Base-by-base conservation (phyloP, 2,888 invertebrate genomes). In the Rhabditoides inermis region DNA sequence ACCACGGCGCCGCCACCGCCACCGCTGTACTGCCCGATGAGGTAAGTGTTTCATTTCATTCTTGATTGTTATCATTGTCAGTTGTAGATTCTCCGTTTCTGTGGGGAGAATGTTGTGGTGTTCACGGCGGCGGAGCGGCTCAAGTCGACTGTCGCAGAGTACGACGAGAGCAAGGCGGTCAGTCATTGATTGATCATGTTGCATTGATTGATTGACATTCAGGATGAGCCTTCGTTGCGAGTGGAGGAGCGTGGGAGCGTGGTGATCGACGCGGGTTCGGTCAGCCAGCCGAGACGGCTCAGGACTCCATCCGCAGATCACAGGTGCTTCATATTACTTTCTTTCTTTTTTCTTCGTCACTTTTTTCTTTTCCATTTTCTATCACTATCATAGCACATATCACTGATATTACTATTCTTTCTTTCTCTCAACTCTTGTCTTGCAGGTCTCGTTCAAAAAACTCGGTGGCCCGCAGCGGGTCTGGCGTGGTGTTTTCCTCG, bases 401-500 rank as follows among this genome's bases (percentile, higher is more conserved):
- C 7, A 7, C n/a, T 32, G 28, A 7, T 46, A 23, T 18, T 20
- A 15, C 2, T 15, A 32, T 28, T n/a, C 28, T 26, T 27, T 27
- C 30, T 45, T 18, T 12, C 15, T 27, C 27, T 30, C 39, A 46
- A 15, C 44, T 49, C 32, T 35, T 45, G n/a, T n/a, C 12, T 53
- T 58, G 41, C 51, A 60, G 60, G 49, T 50, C 54, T 52, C 59
- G 57, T 30, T 71, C 73, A 73, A 73, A 73, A 73, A 73, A 73
- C 72, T 69, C 58, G 49, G 58, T 58, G 56, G 73, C 73, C 73
- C 73, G 73, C 73, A 72, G 66, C 71, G 71, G 64, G 59, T 57
- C 65, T 55, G 56, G 44, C 53, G 1, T n/a, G 12, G 7, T 18
- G 7, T 39, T 15, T 39, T n/a, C 20, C 10, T 18, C 40, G 15